Conservation (phyloP, 2,113 vertebrate genomes). For the Spizaetus ornatus region DNA sequence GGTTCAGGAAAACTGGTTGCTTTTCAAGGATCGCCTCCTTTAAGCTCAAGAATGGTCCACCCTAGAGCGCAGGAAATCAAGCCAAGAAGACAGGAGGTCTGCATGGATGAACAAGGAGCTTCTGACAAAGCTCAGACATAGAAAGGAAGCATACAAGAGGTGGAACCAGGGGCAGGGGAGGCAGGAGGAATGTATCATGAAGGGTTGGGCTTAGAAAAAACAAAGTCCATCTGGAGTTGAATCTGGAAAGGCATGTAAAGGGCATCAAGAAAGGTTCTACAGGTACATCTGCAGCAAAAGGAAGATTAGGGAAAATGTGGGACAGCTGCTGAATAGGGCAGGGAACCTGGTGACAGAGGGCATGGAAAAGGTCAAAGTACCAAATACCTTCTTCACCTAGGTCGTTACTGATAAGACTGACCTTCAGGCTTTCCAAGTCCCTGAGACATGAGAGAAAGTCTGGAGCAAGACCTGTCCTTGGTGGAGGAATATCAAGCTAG, state of each 20-base stretch:
- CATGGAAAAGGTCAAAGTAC: background rate
- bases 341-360: background rate
- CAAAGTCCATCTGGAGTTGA: background rate
- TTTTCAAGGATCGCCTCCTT: background rate
- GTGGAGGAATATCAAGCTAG: background rate
- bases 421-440: background rate
- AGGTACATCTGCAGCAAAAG: background rate
- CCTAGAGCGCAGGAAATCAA: background rate
- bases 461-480: background rate
- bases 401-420: background rate
- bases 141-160: background rate
- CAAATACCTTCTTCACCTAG: background rate
- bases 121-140: background rate
- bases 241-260: background rate
- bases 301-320: background rate
- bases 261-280: background rate
- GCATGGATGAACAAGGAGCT: background rate
- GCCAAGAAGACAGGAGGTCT: background rate
- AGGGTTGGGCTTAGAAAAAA: background rate
- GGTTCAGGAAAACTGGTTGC: background rate
- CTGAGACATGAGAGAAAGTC: background rate
- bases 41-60: background rate
- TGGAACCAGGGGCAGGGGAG: background rate
- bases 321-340: background rate
- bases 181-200: background rate